Evolutionary conservation across 2,113 vertebrate species (phyloP).

Genomic region (Meriones unguiculatus): DNA sequence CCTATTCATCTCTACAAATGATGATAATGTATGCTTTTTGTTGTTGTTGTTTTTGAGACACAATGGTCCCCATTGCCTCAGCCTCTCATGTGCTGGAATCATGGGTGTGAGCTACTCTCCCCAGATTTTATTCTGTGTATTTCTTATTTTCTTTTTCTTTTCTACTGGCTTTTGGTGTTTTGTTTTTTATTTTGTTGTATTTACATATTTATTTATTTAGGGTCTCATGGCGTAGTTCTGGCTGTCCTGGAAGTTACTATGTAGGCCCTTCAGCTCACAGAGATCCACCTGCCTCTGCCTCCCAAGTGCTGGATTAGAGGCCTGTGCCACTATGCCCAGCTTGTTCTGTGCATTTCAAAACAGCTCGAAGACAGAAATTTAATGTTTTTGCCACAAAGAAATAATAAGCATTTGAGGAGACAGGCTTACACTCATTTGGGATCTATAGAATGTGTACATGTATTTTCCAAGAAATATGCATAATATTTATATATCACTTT

Average conservation of each 20-base stretch:
- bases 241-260: too few relatives aligned
- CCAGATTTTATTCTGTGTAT: background rate
- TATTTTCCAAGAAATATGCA: background rate
- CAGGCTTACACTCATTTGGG: background rate
- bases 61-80: background rate
- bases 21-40: background rate
- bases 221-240: too few relatives aligned
- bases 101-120: background rate
- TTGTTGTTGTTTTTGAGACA: background rate
- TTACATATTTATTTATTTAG: too few relatives aligned
- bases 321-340: background rate
- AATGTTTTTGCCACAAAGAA: background rate
- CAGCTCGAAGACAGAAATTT: background rate
- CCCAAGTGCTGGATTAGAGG: background rate
- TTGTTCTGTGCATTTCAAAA: background rate
- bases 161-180: background rate
- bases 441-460: background rate
- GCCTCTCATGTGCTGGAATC: background rate
- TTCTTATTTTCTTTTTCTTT: background rate
- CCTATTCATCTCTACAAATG: background rate
- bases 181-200: too few relatives aligned
- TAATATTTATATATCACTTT: background rate
- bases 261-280: too few relatives aligned
- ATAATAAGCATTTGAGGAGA: background rate
- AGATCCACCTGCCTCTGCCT: too few relatives aligned